phyloP scores from a whole-genome alignment of 2,113 vertebrate species.

The Chelonoidis abingdonii region DNA sequence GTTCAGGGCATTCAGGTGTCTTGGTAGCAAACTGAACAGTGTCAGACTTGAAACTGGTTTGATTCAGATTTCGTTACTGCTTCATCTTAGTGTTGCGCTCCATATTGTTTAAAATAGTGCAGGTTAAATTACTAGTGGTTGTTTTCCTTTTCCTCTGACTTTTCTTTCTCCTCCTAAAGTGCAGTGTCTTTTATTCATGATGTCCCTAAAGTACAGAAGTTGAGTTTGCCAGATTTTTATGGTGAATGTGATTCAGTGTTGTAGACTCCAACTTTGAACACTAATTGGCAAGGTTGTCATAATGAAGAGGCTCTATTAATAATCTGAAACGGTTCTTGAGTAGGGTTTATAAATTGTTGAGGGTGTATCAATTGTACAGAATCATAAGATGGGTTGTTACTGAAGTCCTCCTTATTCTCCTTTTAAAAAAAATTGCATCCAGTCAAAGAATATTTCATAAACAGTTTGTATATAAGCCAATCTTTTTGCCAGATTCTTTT shows the following conservation, averaged over 20 bases:
- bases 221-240: not conserved
- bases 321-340: not conserved
- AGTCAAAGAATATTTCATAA: not conserved
- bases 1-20: rapidly evolving
- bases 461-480: not conserved
- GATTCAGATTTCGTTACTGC: not conserved
- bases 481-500: not conserved
- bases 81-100: not conserved
- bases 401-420: not conserved
- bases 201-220: not conserved
- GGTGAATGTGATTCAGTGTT: not conserved
- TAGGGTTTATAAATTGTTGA: not conserved
- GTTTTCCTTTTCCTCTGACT: not conserved
- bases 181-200: no score
- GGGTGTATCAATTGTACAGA: not conserved
- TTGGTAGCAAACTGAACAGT: not conserved
- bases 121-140: not conserved
- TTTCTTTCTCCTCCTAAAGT: not conserved
- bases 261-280: not conserved
- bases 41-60: not conserved
- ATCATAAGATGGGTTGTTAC: rapidly evolving
- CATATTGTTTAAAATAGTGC: slow-evolving; percentile 12
- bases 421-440: not conserved
- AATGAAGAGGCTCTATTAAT: not conserved
- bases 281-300: not conserved